phyloP scores from a whole-genome alignment of 1,140 invertebrate genomes.

The Pseudomyrmex pallidus region DNA sequence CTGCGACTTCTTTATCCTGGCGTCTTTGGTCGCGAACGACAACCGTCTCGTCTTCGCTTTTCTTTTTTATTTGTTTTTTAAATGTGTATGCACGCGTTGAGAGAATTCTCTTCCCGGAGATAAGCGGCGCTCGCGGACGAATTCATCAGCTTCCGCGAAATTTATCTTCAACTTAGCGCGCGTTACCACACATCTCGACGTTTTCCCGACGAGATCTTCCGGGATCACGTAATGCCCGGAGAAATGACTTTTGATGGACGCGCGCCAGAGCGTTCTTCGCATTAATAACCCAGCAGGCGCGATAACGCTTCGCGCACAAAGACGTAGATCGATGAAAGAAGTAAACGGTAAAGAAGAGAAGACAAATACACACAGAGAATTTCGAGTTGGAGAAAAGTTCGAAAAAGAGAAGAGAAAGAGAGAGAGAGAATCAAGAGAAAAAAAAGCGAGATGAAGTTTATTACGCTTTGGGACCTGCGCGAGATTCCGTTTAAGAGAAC shows the following conservation, averaged over 20 bases:
- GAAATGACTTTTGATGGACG: conserved; percentile 56
- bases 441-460: not conserved
- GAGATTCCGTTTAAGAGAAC: conserved; percentile 20
- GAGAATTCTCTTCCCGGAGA: not conserved
- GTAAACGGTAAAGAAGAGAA: conserved; percentile 7
- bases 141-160: conserved; percentile 38
- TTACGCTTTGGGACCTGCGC: not conserved
- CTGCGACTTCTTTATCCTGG: not conserved
- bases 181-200: conserved; percentile 21
- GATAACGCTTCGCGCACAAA: conserved; percentile 2
- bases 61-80: not conserved
- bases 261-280: conserved; percentile 14
- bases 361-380: conserved; percentile 10
- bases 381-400: not conserved
- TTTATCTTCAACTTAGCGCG: conserved; percentile 34
- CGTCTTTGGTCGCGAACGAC: not conserved
- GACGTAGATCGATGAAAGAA: conserved; percentile 12
- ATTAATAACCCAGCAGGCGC: conserved; percentile 42
- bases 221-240: conserved; percentile 34
- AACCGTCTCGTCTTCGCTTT: not conserved
- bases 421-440: no score
- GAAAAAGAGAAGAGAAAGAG: not conserved
- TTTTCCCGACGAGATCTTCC: not conserved
- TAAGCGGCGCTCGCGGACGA: conserved; percentile 3
- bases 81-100: not conserved